phyloP scores from a whole-genome alignment of 2,113 vertebrate genomes.

The Cephalopholis sonnerati region DNA sequence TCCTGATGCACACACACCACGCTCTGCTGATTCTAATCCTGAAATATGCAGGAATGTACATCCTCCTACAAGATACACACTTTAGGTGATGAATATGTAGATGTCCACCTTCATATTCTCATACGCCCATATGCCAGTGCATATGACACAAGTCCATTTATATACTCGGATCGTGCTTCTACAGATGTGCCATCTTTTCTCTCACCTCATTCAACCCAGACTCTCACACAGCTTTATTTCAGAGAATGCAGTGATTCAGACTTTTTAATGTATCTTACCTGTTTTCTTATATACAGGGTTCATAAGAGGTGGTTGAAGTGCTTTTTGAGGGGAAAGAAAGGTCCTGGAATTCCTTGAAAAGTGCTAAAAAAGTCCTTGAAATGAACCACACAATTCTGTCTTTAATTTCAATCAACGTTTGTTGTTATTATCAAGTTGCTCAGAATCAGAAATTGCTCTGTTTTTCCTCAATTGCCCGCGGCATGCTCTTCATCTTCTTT shows the following conservation, averaged over 20 bases:
- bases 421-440: too few relatives aligned
- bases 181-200: background rate
- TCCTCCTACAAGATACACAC: slow-evolving; percentile 23
- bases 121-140: background rate
- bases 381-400: too few relatives aligned
- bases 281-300: background rate
- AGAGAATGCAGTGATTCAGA: background rate
- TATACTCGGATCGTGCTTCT: background rate
- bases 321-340: too few relatives aligned
- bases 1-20: slow-evolving; percentile 34
- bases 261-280: background rate
- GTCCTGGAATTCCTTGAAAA: too few relatives aligned
- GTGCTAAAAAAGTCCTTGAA: too few relatives aligned
- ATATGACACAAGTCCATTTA: background rate
- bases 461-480: too few relatives aligned
- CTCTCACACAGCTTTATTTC: background rate
- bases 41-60: slow-evolving; percentile 23
- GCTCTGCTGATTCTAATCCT: slow-evolving; percentile 46
- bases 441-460: too few relatives aligned
- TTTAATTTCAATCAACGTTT: too few relatives aligned
- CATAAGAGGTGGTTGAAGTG: too few relatives aligned
- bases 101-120: slow-evolving; percentile 33
- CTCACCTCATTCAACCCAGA: background rate
- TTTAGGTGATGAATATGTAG: slow-evolving; percentile 42
- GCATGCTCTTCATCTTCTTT: too few relatives aligned